Conservation (phyloP, 1,140 invertebrate genomes). For the Aethina tumida region DNA sequence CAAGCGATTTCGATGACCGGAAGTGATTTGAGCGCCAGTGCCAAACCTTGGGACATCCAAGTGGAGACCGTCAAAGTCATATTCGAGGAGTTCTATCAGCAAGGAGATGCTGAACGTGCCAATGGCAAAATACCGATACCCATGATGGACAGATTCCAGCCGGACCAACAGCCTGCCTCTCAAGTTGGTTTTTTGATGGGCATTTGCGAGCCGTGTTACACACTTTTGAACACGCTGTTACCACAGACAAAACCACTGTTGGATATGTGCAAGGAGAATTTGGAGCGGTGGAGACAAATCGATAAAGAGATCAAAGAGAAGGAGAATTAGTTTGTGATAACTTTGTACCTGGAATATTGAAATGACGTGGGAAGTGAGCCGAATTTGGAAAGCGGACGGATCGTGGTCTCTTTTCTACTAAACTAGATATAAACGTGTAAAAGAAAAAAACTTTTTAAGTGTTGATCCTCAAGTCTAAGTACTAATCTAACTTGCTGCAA, state of each 20-base stretch:
- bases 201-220: slow-evolving; percentile 76
- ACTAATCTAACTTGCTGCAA: too few relatives aligned
- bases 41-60: slow-evolving; percentile 79
- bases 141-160: slow-evolving; percentile 73
- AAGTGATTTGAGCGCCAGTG: slow-evolving; percentile 70
- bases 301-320: slow-evolving; percentile 30
- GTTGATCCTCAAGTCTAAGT: too few relatives aligned
- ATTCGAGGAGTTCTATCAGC: slow-evolving; percentile 79
- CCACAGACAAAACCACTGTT: slow-evolving; percentile 62
- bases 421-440: too few relatives aligned
- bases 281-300: slow-evolving; percentile 45
- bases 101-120: slow-evolving; percentile 63
- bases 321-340: slow-evolving; percentile 3
- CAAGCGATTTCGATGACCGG: slow-evolving; percentile 73
- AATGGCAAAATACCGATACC: slow-evolving; percentile 61
- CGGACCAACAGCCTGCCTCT: slow-evolving; percentile 59
- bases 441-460: too few relatives aligned
- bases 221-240: slow-evolving; percentile 53
- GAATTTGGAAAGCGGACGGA: too few relatives aligned
- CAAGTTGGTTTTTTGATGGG: slow-evolving; percentile 72
- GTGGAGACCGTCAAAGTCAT: slow-evolving; percentile 70
- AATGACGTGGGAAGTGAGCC: too few relatives aligned
- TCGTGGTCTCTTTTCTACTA: too few relatives aligned
- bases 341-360: slow-evolving; percentile 4
- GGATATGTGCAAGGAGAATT: slow-evolving; percentile 51